These are phyloP conservation scores for Latrodectus geometricus DNA, from an alignment of 1,140 invertebrate genomes.

Conservation along the genomic window DNA sequence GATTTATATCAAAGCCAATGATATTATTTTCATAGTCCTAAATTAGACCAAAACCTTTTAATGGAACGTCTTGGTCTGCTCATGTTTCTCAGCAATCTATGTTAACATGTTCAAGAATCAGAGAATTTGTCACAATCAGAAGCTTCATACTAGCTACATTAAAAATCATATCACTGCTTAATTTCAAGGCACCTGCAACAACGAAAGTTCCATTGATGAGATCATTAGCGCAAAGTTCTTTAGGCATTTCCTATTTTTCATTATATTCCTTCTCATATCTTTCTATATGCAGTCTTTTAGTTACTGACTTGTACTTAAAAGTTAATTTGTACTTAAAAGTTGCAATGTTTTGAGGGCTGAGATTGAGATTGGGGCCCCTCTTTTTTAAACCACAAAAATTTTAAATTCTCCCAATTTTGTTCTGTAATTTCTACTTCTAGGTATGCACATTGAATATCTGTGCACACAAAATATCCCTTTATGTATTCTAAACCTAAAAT, in stretches of 20 bases:
- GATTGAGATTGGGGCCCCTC: background rate
- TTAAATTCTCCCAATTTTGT: slow-evolving; percentile 7
- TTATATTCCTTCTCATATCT: slow-evolving; percentile 6
- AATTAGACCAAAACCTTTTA: too few species aligned
- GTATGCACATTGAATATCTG: background rate
- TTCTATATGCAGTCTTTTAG: background rate
- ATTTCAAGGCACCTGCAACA: background rate
- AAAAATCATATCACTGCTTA: slow-evolving; percentile 9
- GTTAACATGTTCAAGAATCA: too few species aligned
- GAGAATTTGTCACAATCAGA: too few species aligned
- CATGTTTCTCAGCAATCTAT: too few species aligned
- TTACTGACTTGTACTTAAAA: background rate
- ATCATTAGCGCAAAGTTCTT: slow-evolving; percentile 11
- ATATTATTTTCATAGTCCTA: too few species aligned
- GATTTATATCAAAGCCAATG: too few species aligned
- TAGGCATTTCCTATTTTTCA: background rate
- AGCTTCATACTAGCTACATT: too few species aligned
- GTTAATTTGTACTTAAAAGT: background rate
- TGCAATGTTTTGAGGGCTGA: background rate
- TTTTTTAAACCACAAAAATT: slow-evolving; percentile 17
- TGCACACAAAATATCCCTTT: slow-evolving; percentile 1
- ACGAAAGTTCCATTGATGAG: background rate
- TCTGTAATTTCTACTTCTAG: background rate
- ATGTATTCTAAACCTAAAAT: slow-evolving; percentile 1
- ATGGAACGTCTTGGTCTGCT: too few species aligned